These are phyloP conservation scores for Machimus atricapillus DNA, from an alignment of 2,888 invertebrate genomes.

Conservation along the genomic window DNA sequence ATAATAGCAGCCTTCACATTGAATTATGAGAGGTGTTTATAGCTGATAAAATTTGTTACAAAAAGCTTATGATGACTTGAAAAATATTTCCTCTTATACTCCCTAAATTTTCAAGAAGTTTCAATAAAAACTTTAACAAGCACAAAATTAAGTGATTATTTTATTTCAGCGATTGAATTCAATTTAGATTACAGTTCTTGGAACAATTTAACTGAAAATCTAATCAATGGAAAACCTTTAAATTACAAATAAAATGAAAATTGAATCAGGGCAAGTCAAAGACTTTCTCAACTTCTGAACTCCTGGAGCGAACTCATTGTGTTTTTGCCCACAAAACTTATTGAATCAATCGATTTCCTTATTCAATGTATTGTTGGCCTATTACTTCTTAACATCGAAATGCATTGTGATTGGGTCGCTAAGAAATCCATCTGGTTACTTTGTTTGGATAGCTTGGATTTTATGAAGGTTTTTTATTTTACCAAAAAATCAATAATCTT, in stretches of 20 bases:
- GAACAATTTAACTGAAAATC: neutral
- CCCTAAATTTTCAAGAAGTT: neutral
- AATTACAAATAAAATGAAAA: neutral
- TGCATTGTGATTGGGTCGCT: neutral
- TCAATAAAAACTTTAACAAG: neutral
- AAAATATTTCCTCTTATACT: neutral
- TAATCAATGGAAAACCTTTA: neutral
- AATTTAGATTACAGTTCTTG: neutral
- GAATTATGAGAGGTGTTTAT: neutral
- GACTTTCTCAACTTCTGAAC: neutral
- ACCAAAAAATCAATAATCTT: neutral
- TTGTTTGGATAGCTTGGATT: too few species aligned
- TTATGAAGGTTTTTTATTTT: neutral
- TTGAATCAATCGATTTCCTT: neutral
- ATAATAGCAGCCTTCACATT: neutral
- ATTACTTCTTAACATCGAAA: neutral
- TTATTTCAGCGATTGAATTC: neutral
- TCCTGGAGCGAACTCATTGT: neutral
- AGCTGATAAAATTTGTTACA: neutral
- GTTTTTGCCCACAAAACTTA: neutral
- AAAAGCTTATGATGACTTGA: neutral
- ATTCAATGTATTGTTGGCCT: neutral
- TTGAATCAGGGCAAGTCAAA: neutral
- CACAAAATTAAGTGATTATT: neutral
- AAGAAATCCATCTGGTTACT: neutral